Conservation (phyloP, 2,888 invertebrate genomes). For the Nemotelus pantherinus region DNA sequence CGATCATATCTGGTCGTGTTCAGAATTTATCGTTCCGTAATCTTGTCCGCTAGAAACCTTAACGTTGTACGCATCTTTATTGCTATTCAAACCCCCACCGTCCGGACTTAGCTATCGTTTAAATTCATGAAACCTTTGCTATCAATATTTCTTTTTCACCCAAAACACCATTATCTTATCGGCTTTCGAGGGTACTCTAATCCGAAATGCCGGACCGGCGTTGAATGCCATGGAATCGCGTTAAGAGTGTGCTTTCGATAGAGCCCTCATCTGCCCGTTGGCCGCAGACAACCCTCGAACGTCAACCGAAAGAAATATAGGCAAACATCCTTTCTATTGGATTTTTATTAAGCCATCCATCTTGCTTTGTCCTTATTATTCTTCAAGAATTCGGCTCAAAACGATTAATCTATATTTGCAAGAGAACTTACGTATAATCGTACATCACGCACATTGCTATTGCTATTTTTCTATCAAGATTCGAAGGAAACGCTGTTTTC, state of each 20-base stretch:
- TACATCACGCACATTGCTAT: conserved; percentile 46
- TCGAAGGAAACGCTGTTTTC: conserved; percentile 26
- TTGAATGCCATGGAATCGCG: not conserved
- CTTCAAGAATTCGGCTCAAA: conserved; percentile 51
- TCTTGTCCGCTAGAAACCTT: too few relatives aligned
- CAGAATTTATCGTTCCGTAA: too few relatives aligned
- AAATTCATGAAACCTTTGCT: conserved; percentile 34
- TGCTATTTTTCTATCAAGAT: conserved; percentile 22
- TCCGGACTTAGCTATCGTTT: not conserved
- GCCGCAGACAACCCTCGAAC: conserved; percentile 32
- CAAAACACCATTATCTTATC: conserved; percentile 40
- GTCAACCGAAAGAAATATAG: conserved; percentile 15
- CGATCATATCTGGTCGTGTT: too few relatives aligned
- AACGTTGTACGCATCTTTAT: too few relatives aligned
- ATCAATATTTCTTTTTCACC: conserved; percentile 35
- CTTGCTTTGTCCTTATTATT: conserved; percentile 52
- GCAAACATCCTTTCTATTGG: conserved; percentile 49
- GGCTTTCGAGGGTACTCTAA: conserved; percentile 36
- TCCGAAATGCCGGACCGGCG: conserved; percentile 22
- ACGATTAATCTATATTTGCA: conserved; percentile 52
- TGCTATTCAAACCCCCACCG: too few relatives aligned
- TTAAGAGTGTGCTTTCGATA: conserved; percentile 5
- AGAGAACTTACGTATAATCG: conserved; percentile 37
- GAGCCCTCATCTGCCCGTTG: conserved; percentile 2
- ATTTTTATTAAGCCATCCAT: conserved; percentile 52